A percentile compares a stretch with the other conserved stretches of the same genome.
phyloP scores from a whole-genome alignment of 2,888 invertebrate species.

The Nomada hirtipes region DNA sequence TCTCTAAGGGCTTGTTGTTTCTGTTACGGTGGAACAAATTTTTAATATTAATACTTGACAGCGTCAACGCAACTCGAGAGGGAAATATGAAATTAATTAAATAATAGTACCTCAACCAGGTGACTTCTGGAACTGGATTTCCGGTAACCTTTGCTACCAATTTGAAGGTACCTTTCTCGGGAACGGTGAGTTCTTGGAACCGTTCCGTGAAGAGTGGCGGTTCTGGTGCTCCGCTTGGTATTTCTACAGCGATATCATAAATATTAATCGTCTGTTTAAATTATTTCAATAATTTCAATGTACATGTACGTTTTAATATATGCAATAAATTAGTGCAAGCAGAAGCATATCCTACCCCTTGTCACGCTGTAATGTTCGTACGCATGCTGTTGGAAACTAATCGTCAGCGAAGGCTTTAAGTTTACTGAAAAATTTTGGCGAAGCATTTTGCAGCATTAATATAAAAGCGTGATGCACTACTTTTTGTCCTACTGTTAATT shows the following conservation, averaged over 20 bases:
- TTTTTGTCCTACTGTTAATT: neutral
- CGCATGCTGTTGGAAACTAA: constrained; percentile 61
- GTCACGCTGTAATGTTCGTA: constrained; percentile 47
- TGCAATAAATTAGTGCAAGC: constrained; percentile 37
- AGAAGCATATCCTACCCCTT: constrained; percentile 66
- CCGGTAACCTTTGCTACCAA: constrained; percentile 94
- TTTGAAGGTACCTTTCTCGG: constrained; percentile 91
- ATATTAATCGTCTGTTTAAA: neutral
- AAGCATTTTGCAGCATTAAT: constrained; percentile 58
- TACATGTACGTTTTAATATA: neutral
- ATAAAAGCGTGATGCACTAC: constrained; percentile 23
- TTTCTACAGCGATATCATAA: constrained; percentile 86
- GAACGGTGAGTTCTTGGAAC: constrained; percentile 93
- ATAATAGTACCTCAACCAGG: constrained; percentile 89
- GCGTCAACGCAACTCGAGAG: neutral
- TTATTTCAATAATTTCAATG: neutral
- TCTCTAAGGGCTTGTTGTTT: constrained; percentile 92
- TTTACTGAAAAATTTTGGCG: constrained; percentile 66
- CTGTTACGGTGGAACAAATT: constrained; percentile 77
- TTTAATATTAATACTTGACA: constrained; percentile 64
- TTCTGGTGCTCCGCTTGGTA: constrained; percentile 90
- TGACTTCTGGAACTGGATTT: constrained; percentile 94
- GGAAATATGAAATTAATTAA: neutral
- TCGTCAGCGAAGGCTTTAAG: constrained; percentile 53
- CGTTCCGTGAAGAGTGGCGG: constrained; percentile 95